These are phyloP conservation scores for Lepidostoma basale DNA, from an alignment of 1,140 invertebrate species.

Conservation along the genomic window DNA sequence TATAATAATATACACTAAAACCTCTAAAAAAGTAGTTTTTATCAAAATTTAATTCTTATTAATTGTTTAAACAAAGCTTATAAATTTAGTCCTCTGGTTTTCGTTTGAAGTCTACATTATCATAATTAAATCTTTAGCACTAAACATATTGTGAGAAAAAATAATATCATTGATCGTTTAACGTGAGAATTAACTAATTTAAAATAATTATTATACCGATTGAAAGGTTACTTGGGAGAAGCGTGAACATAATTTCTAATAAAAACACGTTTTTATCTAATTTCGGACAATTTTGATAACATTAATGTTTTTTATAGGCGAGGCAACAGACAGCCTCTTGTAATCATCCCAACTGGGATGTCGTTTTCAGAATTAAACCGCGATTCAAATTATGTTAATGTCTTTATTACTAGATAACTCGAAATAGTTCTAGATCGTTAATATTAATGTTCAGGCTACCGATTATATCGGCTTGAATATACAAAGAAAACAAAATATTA, in stretches of 20 bases:
- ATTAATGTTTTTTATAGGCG: not conserved
- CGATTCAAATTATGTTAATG: not conserved
- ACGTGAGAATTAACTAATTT: not conserved
- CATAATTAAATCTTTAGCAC: too few relatives aligned
- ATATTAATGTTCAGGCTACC: not conserved
- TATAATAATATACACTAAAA: too few relatives aligned
- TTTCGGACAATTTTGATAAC: not conserved
- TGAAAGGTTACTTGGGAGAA: not conserved
- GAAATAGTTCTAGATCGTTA: conserved; percentile 4
- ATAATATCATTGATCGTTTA: too few relatives aligned
- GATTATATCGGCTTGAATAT: not conserved
- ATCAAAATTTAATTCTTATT: too few relatives aligned
- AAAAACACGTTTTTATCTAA: not conserved
- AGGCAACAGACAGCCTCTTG: not conserved
- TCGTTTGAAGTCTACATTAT: too few relatives aligned
- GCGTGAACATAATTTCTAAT: not conserved
- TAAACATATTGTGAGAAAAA: too few relatives aligned
- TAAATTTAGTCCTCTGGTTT: too few relatives aligned
- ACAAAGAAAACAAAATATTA: not conserved
- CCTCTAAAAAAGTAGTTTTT: too few relatives aligned
- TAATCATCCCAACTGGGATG: not conserved
- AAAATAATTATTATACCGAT: not conserved
- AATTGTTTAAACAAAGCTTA: too few relatives aligned
- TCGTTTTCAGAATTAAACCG: not conserved
- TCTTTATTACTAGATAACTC: not conserved